Base-by-base conservation (phyloP, 2,888 invertebrate species). In the Tiliacea citrago region DNA sequence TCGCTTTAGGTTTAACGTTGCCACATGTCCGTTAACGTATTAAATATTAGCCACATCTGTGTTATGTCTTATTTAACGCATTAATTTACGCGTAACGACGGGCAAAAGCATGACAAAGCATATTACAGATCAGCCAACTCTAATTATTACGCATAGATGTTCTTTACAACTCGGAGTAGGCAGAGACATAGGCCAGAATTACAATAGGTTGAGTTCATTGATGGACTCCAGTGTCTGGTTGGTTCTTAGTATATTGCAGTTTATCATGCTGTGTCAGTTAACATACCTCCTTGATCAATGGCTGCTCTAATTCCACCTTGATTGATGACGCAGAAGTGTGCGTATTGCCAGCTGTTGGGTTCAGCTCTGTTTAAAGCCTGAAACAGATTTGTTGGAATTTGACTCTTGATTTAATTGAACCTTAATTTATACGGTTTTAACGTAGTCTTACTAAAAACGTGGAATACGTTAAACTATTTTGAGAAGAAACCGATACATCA, bases 261-360 rank as follows among this genome's bases (percentile, higher is more conserved):
- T 39, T 53, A n/a, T 16, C 6, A 66, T 66, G 1, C 0, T 42
- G 0, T 18, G 8, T 1, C 3, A 45, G 5, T 42, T 29, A 39
- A 88, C 94, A 95, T 93, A 98, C 98, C 94, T 93, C 97, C 98
- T 75, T 96, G 93, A 67, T 95, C 94, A 18, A 98, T 97, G 2
- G 97, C 96, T 13, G 97, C 95, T 75, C 98, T 96, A 24, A 98
- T 96, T 10, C 97, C 97, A 1, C 98, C 98, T 29, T 97, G 96
- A 89, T 98, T 98, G 6, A 97, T 96, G 0, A 98, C 89, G 35
- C 97, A 97, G 68, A 98, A 97, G 13, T 98, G 97, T 0, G 97
- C 98, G 74, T 97, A 96, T 5, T 97, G 97, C 98, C 98, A 98
- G 47, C 93, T 94, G 8, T 91, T 88, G 8, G 94, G 93, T 70